Evolutionary conservation across 2,888 invertebrate genomes (phyloP).

Genomic region (Gordius sp.): DNA sequence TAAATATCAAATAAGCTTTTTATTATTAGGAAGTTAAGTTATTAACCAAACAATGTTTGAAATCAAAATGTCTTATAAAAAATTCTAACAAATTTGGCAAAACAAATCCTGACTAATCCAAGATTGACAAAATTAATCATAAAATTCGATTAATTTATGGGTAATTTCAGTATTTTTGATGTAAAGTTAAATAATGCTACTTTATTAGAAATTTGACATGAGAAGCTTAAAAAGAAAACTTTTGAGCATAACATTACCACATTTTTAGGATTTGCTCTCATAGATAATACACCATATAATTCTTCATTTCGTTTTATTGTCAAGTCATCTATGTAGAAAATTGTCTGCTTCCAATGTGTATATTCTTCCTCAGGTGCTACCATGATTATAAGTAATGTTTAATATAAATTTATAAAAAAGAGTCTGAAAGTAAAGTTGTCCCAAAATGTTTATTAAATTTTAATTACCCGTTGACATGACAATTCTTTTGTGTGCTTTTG

Average conservation of each 20-base stretch:
- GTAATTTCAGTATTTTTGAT: too few relatives aligned
- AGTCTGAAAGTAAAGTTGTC: constrained; percentile 17
- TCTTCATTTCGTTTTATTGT: constrained; percentile 80
- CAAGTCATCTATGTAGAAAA: constrained; percentile 88
- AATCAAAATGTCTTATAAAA: too few relatives aligned
- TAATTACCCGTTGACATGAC: constrained; percentile 60
- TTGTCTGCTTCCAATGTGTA: constrained; percentile 98
- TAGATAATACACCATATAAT: constrained; percentile 60
- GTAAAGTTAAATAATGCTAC: too few relatives aligned
- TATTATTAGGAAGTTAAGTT: too few relatives aligned
- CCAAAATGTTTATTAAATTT: constrained; percentile 11
- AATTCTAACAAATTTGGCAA: too few relatives aligned
- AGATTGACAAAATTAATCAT: too few relatives aligned
- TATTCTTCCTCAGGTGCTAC: constrained; percentile 73
- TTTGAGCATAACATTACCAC: too few relatives aligned
- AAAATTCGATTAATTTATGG: too few relatives aligned
- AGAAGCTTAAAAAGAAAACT: too few relatives aligned
- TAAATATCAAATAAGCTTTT: constrained; percentile 12
- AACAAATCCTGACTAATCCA: too few relatives aligned
- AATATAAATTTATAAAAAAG: constrained; percentile 15
- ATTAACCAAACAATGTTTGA: too few relatives aligned
- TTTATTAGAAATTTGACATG: too few relatives aligned
- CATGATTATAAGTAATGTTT: constrained; percentile 10
- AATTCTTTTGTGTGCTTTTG: constrained; percentile 87
- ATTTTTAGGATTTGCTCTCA: constrained; percentile 83